Conservation (phyloP, 2,113 vertebrate genomes). For the Xenus cinereus region DNA sequence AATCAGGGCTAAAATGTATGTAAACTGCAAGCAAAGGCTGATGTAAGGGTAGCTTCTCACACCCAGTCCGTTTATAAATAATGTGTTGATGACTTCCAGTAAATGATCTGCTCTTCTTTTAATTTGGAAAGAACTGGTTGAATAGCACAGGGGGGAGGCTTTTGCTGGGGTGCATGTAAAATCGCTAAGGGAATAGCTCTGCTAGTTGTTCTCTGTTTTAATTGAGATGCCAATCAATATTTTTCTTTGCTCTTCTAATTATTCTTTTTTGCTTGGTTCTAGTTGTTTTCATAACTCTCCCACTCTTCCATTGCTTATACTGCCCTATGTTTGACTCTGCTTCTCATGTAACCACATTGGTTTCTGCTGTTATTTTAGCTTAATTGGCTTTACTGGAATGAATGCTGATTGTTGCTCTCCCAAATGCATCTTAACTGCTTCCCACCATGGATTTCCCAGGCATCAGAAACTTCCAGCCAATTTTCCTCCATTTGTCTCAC, state of each 20-base stretch:
- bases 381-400: constrained; percentile 53
- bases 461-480: constrained; percentile 15
- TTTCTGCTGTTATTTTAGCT: constrained; percentile 44
- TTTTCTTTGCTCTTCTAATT: constrained; percentile 16
- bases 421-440: constrained; percentile 42
- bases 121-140: not conserved
- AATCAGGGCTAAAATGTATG: not conserved
- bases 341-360: constrained; percentile 11
- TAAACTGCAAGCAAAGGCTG: not conserved
- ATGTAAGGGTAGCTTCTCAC: not conserved
- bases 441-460: constrained; percentile 44
- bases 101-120: not conserved
- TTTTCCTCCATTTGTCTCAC: constrained; percentile 30
- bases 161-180: accelerated
- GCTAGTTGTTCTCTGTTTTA: not conserved
- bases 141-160: accelerated
- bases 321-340: not conserved
- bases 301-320: constrained; percentile 12
- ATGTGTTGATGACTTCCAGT: not conserved
- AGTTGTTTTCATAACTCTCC: constrained; percentile 21
- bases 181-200: not conserved
- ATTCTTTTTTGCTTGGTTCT: constrained; percentile 1
- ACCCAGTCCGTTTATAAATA: not conserved
- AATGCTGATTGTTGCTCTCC: constrained; percentile 37
- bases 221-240: not conserved